Evolutionary conservation across 2,888 invertebrate species (phyloP), one percentile per base, ranked within the genome.

Genomic region (Lycophotia porphyrea): DNA sequence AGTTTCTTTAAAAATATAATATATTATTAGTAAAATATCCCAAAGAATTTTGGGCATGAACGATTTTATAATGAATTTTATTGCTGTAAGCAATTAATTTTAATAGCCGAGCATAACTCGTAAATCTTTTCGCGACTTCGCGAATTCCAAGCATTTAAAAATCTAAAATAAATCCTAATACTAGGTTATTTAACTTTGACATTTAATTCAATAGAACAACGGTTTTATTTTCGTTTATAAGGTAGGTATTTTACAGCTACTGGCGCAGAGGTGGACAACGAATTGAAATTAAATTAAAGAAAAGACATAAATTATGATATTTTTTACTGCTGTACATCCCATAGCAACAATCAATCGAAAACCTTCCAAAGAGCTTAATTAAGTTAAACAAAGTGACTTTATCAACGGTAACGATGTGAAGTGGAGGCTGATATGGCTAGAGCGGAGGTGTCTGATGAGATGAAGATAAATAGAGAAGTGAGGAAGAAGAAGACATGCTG

Each of bases 101-200:
- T 81, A 74, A 81, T 74, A 36, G 34, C 15, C n/a, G 7, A 60
- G 11, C 42, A 52, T 5, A n/a, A 39, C 36, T 75, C 27, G 27
- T 39, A 78, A 78, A 75, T 78, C 24, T 47, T 67, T 63, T 55
- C 11, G 27, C n/a, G 15, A 39, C n/a, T 63, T 39, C 61, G 11
- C 4, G 7, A 15, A 81, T 74, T 34, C 15, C 18, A 31, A 65
- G 8, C 18, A 21, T 47, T 36, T 21, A 27, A 67, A 24, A 49
- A 81, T 67, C 15, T 63, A 34, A 11, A 67, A 36, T 18, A 34
- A 47, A 44, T 36, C 2, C 15, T 4, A 39, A 39, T 27, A 1
- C 39, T 21, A 67, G 67, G 78, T 81, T 67, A 36, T 82, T 81
- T 63, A 63, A 81, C 82, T 78, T 75, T 81, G 82, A 63, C 66